Evolutionary conservation across 2,113 vertebrate species (phyloP).

Genomic region (Marcusenius ussheri): DNA sequence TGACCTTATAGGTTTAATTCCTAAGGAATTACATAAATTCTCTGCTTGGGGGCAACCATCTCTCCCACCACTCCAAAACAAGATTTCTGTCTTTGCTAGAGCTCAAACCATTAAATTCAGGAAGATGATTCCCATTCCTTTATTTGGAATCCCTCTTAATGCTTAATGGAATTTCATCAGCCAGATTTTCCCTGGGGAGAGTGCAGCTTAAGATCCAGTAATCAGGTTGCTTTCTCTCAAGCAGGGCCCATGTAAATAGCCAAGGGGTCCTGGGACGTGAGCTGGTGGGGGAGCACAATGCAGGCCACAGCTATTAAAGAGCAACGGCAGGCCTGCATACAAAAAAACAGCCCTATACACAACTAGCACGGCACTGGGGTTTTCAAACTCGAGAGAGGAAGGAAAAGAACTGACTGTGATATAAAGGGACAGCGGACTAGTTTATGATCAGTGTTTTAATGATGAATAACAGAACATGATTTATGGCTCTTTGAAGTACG

Average conservation of each 20-base stretch:
- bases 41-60: constrained; percentile 19
- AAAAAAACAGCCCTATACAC: neutral
- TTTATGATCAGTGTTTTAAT: neutral
- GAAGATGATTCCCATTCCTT: neutral
- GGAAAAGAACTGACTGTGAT: neutral
- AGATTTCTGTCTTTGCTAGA: neutral
- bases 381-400: neutral
- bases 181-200: neutral
- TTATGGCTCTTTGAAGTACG: neutral
- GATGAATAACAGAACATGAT: neutral
- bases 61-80: neutral
- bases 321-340: neutral
- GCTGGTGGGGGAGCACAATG: neutral
- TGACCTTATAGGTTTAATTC: neutral
- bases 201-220: neutral
- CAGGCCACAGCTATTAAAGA: neutral
- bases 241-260: neutral
- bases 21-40: constrained; percentile 28
- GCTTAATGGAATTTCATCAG: neutral
- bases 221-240: neutral
- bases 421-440: neutral
- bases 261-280: neutral
- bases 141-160: neutral
- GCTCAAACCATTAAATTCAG: neutral
- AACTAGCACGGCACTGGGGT: neutral